Evolutionary conservation across 2,797 vertebrate species (phyloP), one percentile per base, ranked within the genome.

Genomic region (Paguma larvata): DNA sequence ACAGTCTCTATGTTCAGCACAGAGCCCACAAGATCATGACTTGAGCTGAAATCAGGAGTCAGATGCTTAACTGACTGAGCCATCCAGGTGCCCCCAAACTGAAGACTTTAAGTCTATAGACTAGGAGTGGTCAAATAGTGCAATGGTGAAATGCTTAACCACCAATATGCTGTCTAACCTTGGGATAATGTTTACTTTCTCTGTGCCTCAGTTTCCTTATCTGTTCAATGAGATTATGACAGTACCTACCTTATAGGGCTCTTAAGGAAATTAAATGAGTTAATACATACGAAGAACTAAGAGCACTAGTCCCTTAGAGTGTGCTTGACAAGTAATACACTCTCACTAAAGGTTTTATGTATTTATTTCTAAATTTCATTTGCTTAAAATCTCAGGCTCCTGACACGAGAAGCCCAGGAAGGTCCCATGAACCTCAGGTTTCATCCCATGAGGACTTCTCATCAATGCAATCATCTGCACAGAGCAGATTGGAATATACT

Each of bases 361-460:
- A 63, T n/a, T 73, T 85, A 34, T 73, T 90, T 85, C 4, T 56
- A 56, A 53, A 67, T 67, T 90, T 80, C 5, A 19, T 73, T 85
- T 73, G 80, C 53, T 96, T 93, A 73, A 79, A 84, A 53, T 91
- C 70, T 77, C 51, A 82, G 70, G 14, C 8, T 91, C 30, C 30
- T 88, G 65, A 38, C 14, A 53, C 72, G 38, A 94, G 77, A 84
- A 79, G 32, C 70, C 44, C 34, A 88, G 63, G 23, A 8, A 83
- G 25, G 44, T 34, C 41, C 34, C 51, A 77, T 48, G 63, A 82
- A 30, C 46, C 19, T 83, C 41, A 72, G 38, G 44, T 88, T 72
- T 15, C 13, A 56, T 1, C 62, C 53, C 3, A 65, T 67, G 84
- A 21, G 34, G 32, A 63, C 70, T 94, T 94, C 70, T 94, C 63